A percentile compares a stretch with the other conserved stretches of the same genome.
phyloP scores from a whole-genome alignment of 2,797 vertebrate genomes.

The Taeniopygia guttata region DNA sequence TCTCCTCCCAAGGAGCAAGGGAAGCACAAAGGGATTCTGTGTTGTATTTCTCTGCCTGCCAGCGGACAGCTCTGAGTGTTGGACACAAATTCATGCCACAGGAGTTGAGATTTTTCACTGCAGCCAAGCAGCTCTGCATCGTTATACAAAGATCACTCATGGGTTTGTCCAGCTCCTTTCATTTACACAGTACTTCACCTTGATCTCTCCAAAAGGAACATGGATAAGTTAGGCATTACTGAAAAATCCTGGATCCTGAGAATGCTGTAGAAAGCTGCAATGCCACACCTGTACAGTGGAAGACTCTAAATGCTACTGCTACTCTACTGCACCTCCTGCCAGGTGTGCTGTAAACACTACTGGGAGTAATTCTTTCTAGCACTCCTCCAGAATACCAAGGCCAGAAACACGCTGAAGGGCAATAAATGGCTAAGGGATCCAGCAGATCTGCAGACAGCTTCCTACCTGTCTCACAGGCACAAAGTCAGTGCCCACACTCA shows the following conservation, averaged over 20 bases:
- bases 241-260: background rate
- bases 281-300: background rate
- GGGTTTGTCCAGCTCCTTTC: background rate
- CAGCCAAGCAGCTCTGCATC: background rate
- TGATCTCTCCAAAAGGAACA: background rate
- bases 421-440: background rate
- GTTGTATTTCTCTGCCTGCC: background rate
- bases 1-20: background rate
- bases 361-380: background rate
- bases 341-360: background rate
- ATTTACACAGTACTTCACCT: background rate
- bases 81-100: background rate
- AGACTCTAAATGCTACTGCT: background rate
- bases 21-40: constrained; percentile 45
- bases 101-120: background rate
- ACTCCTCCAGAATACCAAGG: background rate
- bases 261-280: background rate
- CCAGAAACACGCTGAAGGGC: background rate
- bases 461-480: background rate
- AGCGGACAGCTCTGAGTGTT: background rate
- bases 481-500: background rate
- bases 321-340: background rate
- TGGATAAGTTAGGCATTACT: background rate
- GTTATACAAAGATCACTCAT: fast-evolving
- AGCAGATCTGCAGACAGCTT: background rate